phyloP scores from a whole-genome alignment of 2,888 invertebrate species.

The Choreutis nemorana region DNA sequence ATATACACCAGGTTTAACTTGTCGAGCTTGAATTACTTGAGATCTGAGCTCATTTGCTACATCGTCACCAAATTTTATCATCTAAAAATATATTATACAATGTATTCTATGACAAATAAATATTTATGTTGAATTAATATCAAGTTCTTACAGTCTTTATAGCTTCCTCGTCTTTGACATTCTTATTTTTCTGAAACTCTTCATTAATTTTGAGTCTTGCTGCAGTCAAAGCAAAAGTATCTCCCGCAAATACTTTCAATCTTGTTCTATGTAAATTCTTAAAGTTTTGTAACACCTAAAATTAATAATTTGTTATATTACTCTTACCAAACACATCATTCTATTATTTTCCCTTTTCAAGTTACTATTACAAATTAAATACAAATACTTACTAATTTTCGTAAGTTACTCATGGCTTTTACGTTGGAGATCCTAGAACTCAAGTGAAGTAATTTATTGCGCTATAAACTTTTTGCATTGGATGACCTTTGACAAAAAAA shows the following conservation, averaged over 20 bases:
- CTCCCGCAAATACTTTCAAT: constrained; percentile 71
- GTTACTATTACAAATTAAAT: too few species aligned
- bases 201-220: constrained; percentile 78
- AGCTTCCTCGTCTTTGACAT: constrained; percentile 63
- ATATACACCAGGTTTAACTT: constrained; percentile 72
- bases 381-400: constrained; percentile 16
- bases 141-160: constrained; percentile 68
- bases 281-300: constrained; percentile 73
- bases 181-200: constrained; percentile 74
- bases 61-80: constrained; percentile 72
- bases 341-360: too few species aligned
- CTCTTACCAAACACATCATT: too few species aligned
- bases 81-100: constrained; percentile 64
- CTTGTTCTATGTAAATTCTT: constrained; percentile 78
- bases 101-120: constrained; percentile 6
- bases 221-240: constrained; percentile 67
- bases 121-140: constrained; percentile 3
- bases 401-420: constrained; percentile 15
- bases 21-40: constrained; percentile 76
- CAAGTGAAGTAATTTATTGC: too few species aligned
- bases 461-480: too few species aligned
- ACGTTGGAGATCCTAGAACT: too few species aligned
- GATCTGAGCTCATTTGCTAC: constrained; percentile 75
- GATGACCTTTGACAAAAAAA: too few species aligned
- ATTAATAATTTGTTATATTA: too few species aligned